Percentiles rank a stretch among this genome's conserved stretches.
phyloP scores from a whole-genome alignment of 2,888 invertebrate genomes.

The Cheilosia scutellata region DNA sequence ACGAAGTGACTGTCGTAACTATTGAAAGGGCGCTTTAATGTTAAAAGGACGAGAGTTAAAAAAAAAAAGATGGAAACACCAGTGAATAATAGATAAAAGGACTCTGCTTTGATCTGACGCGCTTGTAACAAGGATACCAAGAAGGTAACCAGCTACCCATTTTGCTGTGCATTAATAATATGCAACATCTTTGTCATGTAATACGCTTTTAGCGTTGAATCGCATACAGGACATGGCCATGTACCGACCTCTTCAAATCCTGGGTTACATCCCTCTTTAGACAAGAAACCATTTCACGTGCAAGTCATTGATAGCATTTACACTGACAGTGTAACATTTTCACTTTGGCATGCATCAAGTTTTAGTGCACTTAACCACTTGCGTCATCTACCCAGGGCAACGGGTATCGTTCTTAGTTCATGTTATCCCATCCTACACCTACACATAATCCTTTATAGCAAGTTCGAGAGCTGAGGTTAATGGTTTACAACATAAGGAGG shows the following conservation, averaged over 20 bases:
- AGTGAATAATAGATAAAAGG: conserved; percentile 24
- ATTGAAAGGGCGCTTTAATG: conserved; percentile 8
- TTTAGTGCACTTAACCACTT: conserved; percentile 65
- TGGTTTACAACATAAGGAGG: background rate
- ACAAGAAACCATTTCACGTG: conserved; percentile 40
- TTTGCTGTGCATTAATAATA: conserved; percentile 46
- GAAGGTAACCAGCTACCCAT: conserved; percentile 33
- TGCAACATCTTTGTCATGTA: conserved; percentile 57
- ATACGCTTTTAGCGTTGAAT: conserved; percentile 44
- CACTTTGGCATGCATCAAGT: conserved; percentile 51
- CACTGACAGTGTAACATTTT: conserved; percentile 37
- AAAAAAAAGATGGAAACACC: background rate
- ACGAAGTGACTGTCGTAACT: background rate
- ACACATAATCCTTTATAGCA: background rate
- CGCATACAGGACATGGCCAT: background rate
- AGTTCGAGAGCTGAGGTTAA: conserved; percentile 6
- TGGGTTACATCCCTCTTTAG: conserved; percentile 21
- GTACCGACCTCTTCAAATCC: background rate
- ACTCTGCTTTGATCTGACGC: conserved; percentile 31
- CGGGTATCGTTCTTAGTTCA: conserved; percentile 30
- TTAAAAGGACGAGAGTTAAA: background rate
- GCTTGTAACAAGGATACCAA: conserved; percentile 13
- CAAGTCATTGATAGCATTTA: conserved; percentile 56
- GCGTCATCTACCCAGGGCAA: conserved; percentile 41
- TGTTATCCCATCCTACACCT: conserved; percentile 18